Conservation (phyloP, 2,113 vertebrate genomes). For the Microtus pennsylvanicus region DNA sequence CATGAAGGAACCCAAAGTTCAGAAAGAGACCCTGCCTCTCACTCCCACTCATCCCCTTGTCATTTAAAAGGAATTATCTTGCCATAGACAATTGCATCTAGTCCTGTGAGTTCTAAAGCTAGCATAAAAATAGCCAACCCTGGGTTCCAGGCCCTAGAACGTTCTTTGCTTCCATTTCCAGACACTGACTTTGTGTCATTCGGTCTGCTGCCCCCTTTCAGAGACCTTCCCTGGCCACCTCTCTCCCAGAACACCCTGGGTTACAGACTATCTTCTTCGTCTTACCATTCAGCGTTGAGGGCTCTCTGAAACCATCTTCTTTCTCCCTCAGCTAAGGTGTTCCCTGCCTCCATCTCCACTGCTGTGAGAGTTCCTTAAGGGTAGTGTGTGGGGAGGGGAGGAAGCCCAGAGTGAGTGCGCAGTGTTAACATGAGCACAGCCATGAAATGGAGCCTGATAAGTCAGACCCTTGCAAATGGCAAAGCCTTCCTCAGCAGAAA, state of each 20-base stretch:
- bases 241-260: not conserved
- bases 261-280: not conserved
- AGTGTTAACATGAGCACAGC: too few relatives aligned
- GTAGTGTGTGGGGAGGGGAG: not conserved
- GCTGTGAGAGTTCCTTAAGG: not conserved
- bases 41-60: not conserved
- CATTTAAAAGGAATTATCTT: not conserved
- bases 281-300: not conserved
- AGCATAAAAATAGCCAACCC: not conserved
- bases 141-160: not conserved
- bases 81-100: too few relatives aligned
- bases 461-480: not conserved
- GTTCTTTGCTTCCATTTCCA: not conserved
- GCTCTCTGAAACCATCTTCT: not conserved
- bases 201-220: not conserved
- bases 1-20: not conserved
- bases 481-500: not conserved
- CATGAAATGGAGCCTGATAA: not conserved
- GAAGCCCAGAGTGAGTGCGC: too few relatives aligned
- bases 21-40: not conserved
- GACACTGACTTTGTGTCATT: not conserved
- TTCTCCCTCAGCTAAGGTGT: not conserved
- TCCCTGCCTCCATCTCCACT: not conserved
- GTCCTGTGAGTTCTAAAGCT: not conserved
- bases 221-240: not conserved